Evolutionary conservation across 64 coral and sea anemone species (phyloP), one percentile per base, ranked within the genome.

Genomic region (Montipora capricornis): DNA sequence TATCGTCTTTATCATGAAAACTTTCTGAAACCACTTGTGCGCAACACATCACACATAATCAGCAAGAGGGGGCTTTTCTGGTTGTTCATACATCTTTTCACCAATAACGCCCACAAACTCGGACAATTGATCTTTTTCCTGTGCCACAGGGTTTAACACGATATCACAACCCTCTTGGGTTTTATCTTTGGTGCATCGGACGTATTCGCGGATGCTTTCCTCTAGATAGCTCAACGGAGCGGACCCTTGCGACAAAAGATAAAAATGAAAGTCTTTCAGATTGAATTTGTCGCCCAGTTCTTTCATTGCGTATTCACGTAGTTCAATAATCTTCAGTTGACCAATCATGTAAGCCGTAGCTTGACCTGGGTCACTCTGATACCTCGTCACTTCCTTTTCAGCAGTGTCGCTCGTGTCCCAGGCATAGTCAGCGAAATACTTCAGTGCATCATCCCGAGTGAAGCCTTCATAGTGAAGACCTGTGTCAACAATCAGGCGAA

Each of bases 271-370:
- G 26, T 92, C 91, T 8, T 78, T 92, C 82, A 92, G 22, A 44
- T 75, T 67, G 73, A 92, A 92, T 15, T 76, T 84, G 24, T 77
- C 37, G 2, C 80, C 71, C 5, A 92, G 81, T 66, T 92, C 83
- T 60, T 86, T 66, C 14, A 50, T 87, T 14, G 91, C 91, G 74
- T 87, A 87, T 29, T 92, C 75, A 49, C 91, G 50, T 13, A 92
- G 91, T 69, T 84, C 73, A 14, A 92, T 92, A 8, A 92, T 92
- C 29, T 92, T 82, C 4, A 92, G 91, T 47, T 92, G 91, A 60
- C 91, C 91, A 76, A 92, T 86, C 91, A 92, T 92, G 24, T 92
- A 92, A 0, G 91, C 91, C 22, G 91, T 92, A 48, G 91, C 91
- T 47, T 92, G 91, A 51, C 91, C 91, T 15, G 91, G 91, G 19